Evolutionary conservation across 2,888 invertebrate species (phyloP).

Genomic region (Amphipoea oculea): DNA sequence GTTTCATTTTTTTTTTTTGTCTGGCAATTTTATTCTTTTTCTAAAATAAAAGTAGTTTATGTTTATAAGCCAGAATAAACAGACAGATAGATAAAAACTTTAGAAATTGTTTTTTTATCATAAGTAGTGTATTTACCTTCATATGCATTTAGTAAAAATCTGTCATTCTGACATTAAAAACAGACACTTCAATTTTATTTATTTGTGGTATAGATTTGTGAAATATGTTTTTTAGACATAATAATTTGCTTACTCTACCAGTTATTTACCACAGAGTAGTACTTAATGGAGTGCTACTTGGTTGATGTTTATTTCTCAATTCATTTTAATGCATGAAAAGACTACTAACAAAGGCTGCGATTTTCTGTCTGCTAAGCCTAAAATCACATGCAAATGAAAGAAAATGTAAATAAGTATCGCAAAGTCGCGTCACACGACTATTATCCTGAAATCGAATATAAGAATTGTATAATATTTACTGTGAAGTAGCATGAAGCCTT

Average conservation of each 20-base stretch:
- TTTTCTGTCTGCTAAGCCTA: neutral
- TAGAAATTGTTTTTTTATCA: too few relatives aligned
- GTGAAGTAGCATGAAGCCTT: neutral
- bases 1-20: too few relatives aligned
- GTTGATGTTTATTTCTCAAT: neutral
- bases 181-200: too few relatives aligned
- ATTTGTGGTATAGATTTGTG: neutral
- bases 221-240: neutral
- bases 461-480: neutral
- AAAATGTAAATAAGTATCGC: neutral
- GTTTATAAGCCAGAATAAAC: too few relatives aligned
- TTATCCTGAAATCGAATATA: neutral
- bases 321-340: neutral
- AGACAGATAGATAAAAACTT: too few relatives aligned
- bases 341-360: too few relatives aligned
- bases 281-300: neutral
- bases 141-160: too few relatives aligned
- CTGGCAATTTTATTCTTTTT: too few relatives aligned
- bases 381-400: neutral
- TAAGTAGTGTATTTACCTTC: too few relatives aligned
- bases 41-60: too few relatives aligned
- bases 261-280: neutral
- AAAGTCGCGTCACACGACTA: fast-evolving
- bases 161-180: too few relatives aligned
- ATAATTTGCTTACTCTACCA: neutral